These are phyloP conservation scores for Notospermus geniculatus DNA, from an alignment of 1,140 invertebrate species.

Conservation along the genomic window DNA sequence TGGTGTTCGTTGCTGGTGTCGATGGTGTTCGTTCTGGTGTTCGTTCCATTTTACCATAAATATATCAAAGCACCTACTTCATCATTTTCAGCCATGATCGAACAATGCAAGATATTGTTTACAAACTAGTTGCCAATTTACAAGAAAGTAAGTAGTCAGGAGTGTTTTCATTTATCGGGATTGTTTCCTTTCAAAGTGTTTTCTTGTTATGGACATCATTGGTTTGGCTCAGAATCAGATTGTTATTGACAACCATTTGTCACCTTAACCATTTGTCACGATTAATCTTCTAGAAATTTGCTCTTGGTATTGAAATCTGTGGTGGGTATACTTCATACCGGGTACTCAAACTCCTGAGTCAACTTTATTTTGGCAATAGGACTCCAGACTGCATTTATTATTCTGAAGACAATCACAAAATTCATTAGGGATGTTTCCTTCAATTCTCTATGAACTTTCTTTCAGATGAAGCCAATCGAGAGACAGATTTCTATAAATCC, in stretches of 20 bases:
- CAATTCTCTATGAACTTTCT: conserved; percentile 11
- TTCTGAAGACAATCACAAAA: background rate
- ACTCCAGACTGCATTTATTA: too few species aligned
- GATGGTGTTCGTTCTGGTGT: background rate
- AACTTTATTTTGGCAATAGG: too few species aligned
- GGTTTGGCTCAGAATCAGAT: too few species aligned
- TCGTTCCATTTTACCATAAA: background rate
- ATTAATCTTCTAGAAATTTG: too few species aligned
- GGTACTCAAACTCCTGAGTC: too few species aligned
- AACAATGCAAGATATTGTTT: conserved; percentile 99
- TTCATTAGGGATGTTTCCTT: background rate
- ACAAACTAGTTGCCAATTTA: conserved; percentile 67
- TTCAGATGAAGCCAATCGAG: conserved; percentile 44
- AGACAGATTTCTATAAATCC: conserved; percentile 47
- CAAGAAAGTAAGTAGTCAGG: conserved; percentile 48
- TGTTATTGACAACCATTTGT: too few species aligned
- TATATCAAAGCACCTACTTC: conserved; percentile 1
- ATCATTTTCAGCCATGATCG: conserved; percentile 65
- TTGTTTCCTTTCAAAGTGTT: too few species aligned
- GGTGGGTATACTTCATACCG: too few species aligned
- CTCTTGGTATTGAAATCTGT: too few species aligned
- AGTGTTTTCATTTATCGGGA: background rate
- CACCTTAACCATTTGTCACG: too few species aligned
- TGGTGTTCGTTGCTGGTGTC: too few species aligned
- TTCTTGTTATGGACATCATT: too few species aligned